Base-by-base conservation (phyloP, 2,113 vertebrate species). In the Falco punctatus region DNA sequence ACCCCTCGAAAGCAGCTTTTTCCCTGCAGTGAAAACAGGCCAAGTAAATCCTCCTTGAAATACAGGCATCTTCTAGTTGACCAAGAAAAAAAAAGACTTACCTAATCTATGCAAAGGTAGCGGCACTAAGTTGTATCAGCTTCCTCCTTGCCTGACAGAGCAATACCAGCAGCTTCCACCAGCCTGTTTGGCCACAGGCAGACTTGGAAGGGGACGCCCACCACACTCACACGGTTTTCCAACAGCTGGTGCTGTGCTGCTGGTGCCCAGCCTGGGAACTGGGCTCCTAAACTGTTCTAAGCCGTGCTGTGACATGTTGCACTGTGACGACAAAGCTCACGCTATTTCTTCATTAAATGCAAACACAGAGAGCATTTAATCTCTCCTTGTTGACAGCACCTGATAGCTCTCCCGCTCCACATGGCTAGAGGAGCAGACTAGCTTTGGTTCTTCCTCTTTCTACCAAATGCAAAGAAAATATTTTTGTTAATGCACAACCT, bases 161-260 rank as follows among this genome's bases (percentile, higher is more conserved):
- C 77, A 79, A 12, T 14, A 33, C 17, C n/a, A 61, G 26, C 35
- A 44, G 20, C 35, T 52, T 46, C 38, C 54, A 59, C 6, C 46
- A 1, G 0, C 0, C 3, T 13, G 62, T 52, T 24, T 57, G 51
- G 74, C 72, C 4, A 3, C 27, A 48, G 75, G 12, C 32, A 19
- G 62, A 23, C 78, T 28, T 3, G 6, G 81, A n/a, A 89, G 16
- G 48, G 32, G 40, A 12, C 16, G 86, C 4, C n/a, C 48, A 10
- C 24, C 35, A 14, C 4, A 3, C 28, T 7, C 1, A 1, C 16
- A 3, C 18, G 22, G 38, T 66, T 74, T 49, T 26, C 0, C 0
- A 38, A 16, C 27, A 44, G 30, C 48, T 12, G 10, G 24, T 19
- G 58, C 73, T 62, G n/a, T n/a, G 42, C 65, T 85, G 62, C 71